Base-by-base conservation (phyloP, 2,797 vertebrate genomes). In the Rhinogobio ventralis region DNA sequence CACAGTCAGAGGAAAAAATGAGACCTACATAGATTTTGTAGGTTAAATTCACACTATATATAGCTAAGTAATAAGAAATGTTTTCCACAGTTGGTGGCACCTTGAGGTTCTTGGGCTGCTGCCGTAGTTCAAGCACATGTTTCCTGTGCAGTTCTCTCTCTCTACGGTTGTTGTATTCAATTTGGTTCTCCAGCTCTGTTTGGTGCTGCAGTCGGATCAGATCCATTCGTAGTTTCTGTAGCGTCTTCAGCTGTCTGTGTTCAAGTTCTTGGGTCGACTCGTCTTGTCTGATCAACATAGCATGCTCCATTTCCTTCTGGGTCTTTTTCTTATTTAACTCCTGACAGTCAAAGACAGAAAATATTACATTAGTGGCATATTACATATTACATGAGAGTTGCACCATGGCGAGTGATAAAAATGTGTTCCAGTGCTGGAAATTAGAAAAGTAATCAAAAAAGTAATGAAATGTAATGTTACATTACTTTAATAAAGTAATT, bases 141-240 rank as follows among this genome's bases (percentile, higher is more conserved):
- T 99, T 99, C 89, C 98, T 96, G 94, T 98, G 98, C 91, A 99
- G 96, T 91, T 99, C 98, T n/a, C 97, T 95, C 91, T 99, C 97
- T 1, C 98, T 95, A 60, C 98, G 95, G 93, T 97, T 98, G 96
- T 99, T 99, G 95, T 99, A 99, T 85, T 99, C 98, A 83, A 98
- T 97, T 97, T 99, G 98, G 95, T 99, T 99, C 93, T 99, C 98
- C 85, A 99, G 96, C 93, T 99, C 98, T 0, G 98, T 99, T 95
- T 99, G 98, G 95, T 99, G 98, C 96, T 99, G 98, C 92, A 98
- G 95, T 77, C 97, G 97, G 95, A 99, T 99, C 91, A 99, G 96
- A 94, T 99, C 98, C 97, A 99, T 98, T 74, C 98, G 96, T 86
- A 99, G 96, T 95, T 97, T 99, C 95, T 99, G 98, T 91, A 99